These are phyloP conservation scores for Eupithecia insigniata DNA, from an alignment of 2,888 invertebrate genomes.

Conservation along the genomic window DNA sequence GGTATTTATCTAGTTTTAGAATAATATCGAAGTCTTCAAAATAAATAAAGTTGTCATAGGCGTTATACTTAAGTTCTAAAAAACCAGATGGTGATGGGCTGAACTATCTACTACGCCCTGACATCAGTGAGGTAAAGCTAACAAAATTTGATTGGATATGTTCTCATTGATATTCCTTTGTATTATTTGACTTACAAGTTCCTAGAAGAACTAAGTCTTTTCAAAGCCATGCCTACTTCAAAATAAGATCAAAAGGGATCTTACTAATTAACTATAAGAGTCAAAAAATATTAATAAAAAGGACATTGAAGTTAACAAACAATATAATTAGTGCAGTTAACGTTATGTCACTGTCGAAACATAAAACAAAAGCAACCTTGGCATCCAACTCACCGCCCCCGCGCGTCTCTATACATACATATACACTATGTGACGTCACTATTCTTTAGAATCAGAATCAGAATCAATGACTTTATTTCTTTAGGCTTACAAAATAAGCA, in stretches of 20 bases:
- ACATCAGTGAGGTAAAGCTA: neutral
- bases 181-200: neutral
- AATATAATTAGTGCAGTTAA: neutral
- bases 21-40: neutral
- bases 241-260: neutral
- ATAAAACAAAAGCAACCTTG: constrained; percentile 61
- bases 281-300: neutral
- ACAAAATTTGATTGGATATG: neutral
- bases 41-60: neutral
- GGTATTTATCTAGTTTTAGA: neutral
- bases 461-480: too few relatives aligned
- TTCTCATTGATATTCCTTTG: neutral
- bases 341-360: constrained; percentile 34
- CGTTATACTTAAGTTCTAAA: too few relatives aligned
- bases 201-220: neutral
- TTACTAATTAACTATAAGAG: neutral
- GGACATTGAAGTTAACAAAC: neutral
- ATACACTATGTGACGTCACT: constrained; percentile 54
- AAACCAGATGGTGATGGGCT: neutral
- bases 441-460: constrained; percentile 34
- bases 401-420: constrained; percentile 57
- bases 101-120: neutral
- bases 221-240: neutral
- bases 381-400: constrained; percentile 48
- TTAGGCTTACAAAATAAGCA: too few relatives aligned